Base-by-base conservation (phyloP, 1,140 invertebrate genomes). In the Danaus plexippus region DNA sequence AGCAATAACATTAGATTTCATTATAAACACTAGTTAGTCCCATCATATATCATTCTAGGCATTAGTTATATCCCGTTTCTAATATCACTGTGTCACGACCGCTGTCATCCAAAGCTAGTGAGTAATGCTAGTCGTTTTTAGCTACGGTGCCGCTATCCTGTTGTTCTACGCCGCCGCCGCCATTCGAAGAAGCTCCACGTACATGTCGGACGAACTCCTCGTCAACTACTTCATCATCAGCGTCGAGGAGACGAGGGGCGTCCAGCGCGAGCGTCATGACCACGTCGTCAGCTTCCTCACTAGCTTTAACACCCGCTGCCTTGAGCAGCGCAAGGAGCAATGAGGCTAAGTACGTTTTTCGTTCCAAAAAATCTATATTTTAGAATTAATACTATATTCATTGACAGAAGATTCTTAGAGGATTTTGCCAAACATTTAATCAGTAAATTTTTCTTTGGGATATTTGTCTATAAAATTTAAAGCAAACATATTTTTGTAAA, bases 161-260 rank as follows among this genome's bases (percentile, higher is more conserved):
- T 86, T 94, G 94, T 84, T 95, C 94, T 69, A 96, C 95, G 51
- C 95, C 95, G 69, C 94, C 95, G 69, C 95, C 95, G 65, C 92
- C 94, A 59, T 96, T 96, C 88, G 93, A 95, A 73, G 95, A 96
- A 81, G 88, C 89, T 43, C 87, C 88, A 51, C 90, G 81, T 7
- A 82, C 78, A 5, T 77, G 90, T 80, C 87, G 89, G 66, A 90
- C 90, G 55, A 90, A 87, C 78, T 79, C 85, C 61, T 89, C 88
- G 67, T 88, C 82, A 65, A 90, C 76, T 9, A 88, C 81, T 12
- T 83, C 73, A n/a, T 87, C 75, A 71, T 90, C 80, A 80, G 88
- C 84, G 73, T 74, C 90, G 6, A 87, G 88, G 4, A 73, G 81
- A 61, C 85, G 83, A 0, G 80, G 85, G 3, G 80, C 88, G 69